Conservation (phyloP, 2,113 vertebrate species). For the Plecotus auritus region DNA sequence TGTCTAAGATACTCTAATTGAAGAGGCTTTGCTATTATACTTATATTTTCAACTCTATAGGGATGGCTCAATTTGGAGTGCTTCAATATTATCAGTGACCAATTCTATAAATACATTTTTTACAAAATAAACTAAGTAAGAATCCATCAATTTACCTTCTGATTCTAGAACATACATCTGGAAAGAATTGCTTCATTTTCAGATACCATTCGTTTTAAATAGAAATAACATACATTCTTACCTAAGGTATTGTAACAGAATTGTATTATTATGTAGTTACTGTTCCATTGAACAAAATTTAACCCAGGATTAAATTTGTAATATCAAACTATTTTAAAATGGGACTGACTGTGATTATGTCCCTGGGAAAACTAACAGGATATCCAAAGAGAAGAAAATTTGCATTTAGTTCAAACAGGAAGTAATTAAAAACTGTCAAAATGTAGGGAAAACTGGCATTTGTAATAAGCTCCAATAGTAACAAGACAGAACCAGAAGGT, state of each 20-base stretch:
- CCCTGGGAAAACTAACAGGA: conserved; percentile 25
- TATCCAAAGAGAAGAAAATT: conserved; percentile 32
- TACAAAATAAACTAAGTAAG: neutral
- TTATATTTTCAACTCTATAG: neutral
- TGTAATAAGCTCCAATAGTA: neutral
- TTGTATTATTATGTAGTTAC: neutral
- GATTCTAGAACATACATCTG: neutral
- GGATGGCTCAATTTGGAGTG: neutral
- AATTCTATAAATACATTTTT: neutral
- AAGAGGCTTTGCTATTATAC: neutral
- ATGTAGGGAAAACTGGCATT: neutral
- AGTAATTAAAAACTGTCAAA: conserved; percentile 26
- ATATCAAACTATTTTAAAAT: neutral
- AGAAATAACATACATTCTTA: neutral
- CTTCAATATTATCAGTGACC: neutral
- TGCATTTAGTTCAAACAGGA: conserved; percentile 15
- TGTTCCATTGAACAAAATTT: neutral
- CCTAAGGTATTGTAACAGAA: neutral
- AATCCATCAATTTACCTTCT: neutral
- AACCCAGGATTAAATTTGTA: conserved; percentile 14
- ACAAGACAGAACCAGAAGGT: neutral
- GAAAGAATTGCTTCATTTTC: neutral
- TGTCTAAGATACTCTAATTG: conserved; percentile 1
- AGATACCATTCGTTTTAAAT: neutral
- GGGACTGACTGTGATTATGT: conserved; percentile 7